Evolutionary conservation across 2,113 vertebrate species (phyloP).

Genomic region (Scomber colias): DNA sequence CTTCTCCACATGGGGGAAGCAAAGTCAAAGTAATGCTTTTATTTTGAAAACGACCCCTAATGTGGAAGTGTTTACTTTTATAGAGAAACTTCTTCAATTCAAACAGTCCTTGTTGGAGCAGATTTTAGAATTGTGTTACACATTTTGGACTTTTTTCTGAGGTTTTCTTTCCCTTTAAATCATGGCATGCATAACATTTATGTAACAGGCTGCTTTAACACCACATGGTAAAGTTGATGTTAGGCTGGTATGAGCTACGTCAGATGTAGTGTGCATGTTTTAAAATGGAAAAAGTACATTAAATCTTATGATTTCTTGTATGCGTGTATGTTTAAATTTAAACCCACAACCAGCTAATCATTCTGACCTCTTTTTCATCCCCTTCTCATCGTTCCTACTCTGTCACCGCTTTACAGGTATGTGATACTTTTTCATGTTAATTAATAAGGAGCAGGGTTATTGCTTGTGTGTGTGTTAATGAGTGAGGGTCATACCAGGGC

Average conservation of each 20-base stretch:
- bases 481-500: constrained; percentile 87
- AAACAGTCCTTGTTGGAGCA: neutral
- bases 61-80: neutral
- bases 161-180: neutral
- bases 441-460: neutral
- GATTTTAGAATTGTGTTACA: no score
- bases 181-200: neutral
- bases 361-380: no score
- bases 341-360: no score
- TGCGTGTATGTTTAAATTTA: no score
- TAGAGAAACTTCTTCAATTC: neutral
- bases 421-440: neutral
- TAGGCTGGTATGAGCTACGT: neutral
- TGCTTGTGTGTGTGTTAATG: neutral
- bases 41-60: neutral
- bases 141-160: no score
- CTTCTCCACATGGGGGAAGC: constrained; percentile 1
- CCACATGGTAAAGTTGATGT: neutral
- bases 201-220: neutral
- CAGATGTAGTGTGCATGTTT: no score
- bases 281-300: no score
- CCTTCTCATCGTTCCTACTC: no score
- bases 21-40: neutral
- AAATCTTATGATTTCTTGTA: no score
- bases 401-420: no score